Base-by-base conservation (phyloP, 2,888 invertebrate genomes). In the Stenodera caucasica region DNA sequence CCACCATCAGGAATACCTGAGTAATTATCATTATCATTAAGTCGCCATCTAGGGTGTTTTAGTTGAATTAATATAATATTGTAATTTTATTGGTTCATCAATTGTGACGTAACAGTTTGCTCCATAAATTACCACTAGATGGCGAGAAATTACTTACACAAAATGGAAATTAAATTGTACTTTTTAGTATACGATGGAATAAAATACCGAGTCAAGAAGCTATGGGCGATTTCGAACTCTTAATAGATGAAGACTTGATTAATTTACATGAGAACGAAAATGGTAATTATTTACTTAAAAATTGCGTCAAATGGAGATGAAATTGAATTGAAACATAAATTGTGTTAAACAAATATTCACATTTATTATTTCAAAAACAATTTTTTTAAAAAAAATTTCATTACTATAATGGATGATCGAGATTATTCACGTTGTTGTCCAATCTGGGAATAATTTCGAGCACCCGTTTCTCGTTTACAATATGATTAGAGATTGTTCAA, bases 1-100 rank as follows among this genome's bases (percentile, higher is more conserved):
- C 96, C 96, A 0, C 91, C 94, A 0, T 90, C 90, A 73, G 94
- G 95, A 52, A 83, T 91, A 54, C 96, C 96, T 52, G 95, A 97
- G 88, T 88, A 81, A 83, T 84, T 81, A 62, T 32, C 5, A 26
- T 26, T 5, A 26, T 26, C 26, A 26, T 26, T 26, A 26, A 4
- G 5, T 26, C 26, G 26, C 26, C 26, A 26, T 26, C 26, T 26
- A 26, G 26, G 2, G 2, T 26, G 5, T 2, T 2, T 26, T 26
- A 4, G 5, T 26, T 2, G 26, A 26, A 26, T 26, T 26, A 4
- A 26, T 2, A 26, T 26, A 4, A 2, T 26, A 26, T n/a, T n/a
- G n/a, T n/a, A n/a, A n/a, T n/a, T n/a, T n/a, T n/a, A n/a, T n/a
- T n/a, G n/a, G n/a, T n/a, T n/a, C n/a, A n/a, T n/a, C n/a, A n/a